Base-by-base conservation (phyloP, 2,797 vertebrate genomes). In the Pteropus rufus region DNA sequence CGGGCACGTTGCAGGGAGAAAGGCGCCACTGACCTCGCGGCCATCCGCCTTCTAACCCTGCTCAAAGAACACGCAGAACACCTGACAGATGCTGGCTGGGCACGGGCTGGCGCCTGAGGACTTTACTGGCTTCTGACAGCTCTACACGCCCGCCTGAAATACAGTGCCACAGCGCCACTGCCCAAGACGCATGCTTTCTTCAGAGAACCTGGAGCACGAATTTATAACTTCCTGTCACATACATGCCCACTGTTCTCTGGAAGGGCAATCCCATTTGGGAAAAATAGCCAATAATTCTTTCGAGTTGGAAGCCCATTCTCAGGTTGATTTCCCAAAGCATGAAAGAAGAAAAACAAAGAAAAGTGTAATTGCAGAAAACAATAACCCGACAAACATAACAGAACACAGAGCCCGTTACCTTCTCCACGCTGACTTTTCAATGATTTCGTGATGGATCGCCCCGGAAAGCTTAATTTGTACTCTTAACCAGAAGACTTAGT, bases 401-500 rank as follows among this genome's bases (percentile, higher is more conserved):
- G 54, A 39, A 11, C 31, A 16, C 1, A 23, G 7, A 46, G 41
- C 54, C 86, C 70, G 12, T 67, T 80, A 80, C 64, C 83, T 60
- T 79, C 93, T 18, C 91, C 69, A 49, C 58, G 9, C 73, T 16
- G 85, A 81, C 64, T 77, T 72, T 19, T 73, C 87, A 54, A 86
- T 49, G 89, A 89, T 44, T 89, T 31, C 21, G 70, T 85, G 89
- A 87, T 54, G 39, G 64, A 89, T 88, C 92, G n/a, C 86, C 75
- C 73, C 26, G 3, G 84, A 94, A 96, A 96, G 80, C 93, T 91
- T 90, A 41, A 96, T 93, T 96, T 87, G 62, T 95, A 93, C 93
- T 95, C 95, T 93, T 92, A 96, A 72, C 87, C 73, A 81, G 72
- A 60, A 94, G 83, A 95, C 80, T 84, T 96, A 94, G 80, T 73